Evolutionary conservation across 2,113 vertebrate genomes (phyloP), one percentile per base, ranked within the genome.

Genomic region (Salvator merianae): DNA sequence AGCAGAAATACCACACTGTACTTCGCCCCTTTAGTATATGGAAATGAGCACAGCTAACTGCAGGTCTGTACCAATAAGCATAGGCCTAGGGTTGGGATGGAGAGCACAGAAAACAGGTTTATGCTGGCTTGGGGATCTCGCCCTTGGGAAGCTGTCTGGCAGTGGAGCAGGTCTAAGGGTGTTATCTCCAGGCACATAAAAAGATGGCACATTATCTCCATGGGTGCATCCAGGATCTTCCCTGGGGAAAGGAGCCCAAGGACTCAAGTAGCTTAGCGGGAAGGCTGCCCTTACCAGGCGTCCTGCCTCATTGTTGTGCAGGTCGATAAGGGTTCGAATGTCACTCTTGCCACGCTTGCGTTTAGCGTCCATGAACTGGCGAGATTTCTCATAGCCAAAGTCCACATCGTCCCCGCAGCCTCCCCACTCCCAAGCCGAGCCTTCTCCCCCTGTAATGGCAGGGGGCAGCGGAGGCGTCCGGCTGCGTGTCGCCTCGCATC

Each of bases 361-460:
- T 92, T 95, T 97, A 34, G 98, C 97, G 0, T 99, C 98, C 98
- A 99, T 99, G 87, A 99, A 99, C 93, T 98, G 97, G 89, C 98
- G 97, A 1, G 98, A 99, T 88, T 99, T 99, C 92, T 99, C 98
- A 0, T 99, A 98, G 89, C 99, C 99, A 0, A 98, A 99, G 88
- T 99, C 98, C 90, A 99, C 98, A 0, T 99, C 98, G 0, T 99
- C 98, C 10, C 98, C 98, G 0, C 98, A 99, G 89, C 99, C 99
- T 0, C 98, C 99, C 99, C 99, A 99, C 90, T 99, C 98, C 99
- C 98, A 99, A 89, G 97, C 96, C 0, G 96, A 96, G 55, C 96
- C 97, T n/a, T 97, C 97, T 0, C 91, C 93, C 2, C 95, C 91
- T 0, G 94, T 88, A 1, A 93, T 88, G 0, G 68, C n/a, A 0